These are phyloP conservation scores for Quiscalus mexicanus DNA, from an alignment of 2,113 vertebrate species.

Conservation along the genomic window DNA sequence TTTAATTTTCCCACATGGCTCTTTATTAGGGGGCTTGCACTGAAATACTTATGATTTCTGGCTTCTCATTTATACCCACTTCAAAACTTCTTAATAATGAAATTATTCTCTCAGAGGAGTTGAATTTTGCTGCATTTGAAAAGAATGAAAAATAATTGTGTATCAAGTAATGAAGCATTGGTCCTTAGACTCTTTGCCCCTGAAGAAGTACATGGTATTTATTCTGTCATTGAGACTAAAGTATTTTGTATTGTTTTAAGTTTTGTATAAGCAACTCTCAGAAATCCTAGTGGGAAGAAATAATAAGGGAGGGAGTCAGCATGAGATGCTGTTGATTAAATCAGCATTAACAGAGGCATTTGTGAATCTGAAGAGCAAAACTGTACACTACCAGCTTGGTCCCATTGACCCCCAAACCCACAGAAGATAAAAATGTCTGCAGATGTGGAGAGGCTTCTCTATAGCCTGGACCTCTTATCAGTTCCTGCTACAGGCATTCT, in stretches of 20 bases:
- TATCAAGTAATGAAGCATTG: background rate
- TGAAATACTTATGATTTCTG: background rate
- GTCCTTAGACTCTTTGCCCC: background rate
- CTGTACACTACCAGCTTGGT: background rate
- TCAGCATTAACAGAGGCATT: background rate
- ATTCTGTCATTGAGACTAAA: background rate
- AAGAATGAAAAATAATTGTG: background rate
- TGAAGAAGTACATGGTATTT: background rate
- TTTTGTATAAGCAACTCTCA: background rate
- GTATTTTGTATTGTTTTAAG: background rate
- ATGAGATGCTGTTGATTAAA: background rate
- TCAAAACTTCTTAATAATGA: slow-evolving; percentile 2
- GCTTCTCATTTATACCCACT: background rate
- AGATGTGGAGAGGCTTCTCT: background rate
- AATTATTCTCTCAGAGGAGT: background rate
- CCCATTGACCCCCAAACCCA: background rate
- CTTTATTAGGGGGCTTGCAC: background rate
- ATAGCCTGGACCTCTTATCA: background rate
- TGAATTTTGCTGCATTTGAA: background rate
- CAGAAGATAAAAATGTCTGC: background rate
- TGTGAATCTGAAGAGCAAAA: background rate
- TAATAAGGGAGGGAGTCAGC: background rate
- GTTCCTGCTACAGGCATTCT: background rate
- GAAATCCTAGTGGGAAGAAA: background rate
- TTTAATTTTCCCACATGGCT: background rate